phyloP scores from a whole-genome alignment of 2,797 vertebrate species.

The Melanotaenia trifasciata region DNA sequence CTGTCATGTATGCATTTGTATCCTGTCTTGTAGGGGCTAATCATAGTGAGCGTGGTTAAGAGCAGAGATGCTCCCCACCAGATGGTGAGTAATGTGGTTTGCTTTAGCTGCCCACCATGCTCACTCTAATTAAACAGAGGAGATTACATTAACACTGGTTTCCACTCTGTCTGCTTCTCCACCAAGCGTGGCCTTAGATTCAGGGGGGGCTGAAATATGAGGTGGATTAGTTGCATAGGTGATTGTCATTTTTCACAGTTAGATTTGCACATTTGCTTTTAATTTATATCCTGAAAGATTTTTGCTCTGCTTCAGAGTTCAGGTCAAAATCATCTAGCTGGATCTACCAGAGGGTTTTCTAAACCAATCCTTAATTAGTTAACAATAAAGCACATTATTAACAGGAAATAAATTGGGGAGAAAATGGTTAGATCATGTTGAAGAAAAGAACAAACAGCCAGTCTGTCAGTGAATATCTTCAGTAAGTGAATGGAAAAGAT shows the following conservation, averaged over 20 bases:
- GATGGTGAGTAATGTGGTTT: slow-evolving; percentile 82
- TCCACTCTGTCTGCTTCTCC: slow-evolving; percentile 74
- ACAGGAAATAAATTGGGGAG: background rate
- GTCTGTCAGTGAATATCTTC: background rate
- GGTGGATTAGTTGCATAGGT: slow-evolving; percentile 47
- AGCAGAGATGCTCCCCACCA: slow-evolving; percentile 70
- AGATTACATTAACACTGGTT: slow-evolving; percentile 78
- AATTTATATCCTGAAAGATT: slow-evolving; percentile 16
- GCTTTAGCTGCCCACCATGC: slow-evolving; percentile 78
- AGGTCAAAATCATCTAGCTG: background rate
- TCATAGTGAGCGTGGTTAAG: slow-evolving; percentile 70
- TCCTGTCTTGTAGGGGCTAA: slow-evolving; percentile 77
- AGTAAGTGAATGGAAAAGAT: background rate
- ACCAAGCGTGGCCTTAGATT: slow-evolving; percentile 49
- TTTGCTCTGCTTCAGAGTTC: background rate
- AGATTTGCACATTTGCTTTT: slow-evolving; percentile 42
- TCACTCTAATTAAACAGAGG: slow-evolving; percentile 82
- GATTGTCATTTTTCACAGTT: slow-evolving; percentile 41
- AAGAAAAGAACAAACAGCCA: background rate
- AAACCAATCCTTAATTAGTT: background rate
- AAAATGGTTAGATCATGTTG: background rate
- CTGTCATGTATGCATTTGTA: slow-evolving; percentile 80
- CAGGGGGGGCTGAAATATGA: slow-evolving; percentile 11
- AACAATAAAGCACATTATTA: background rate
- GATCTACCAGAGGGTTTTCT: background rate